Conservation (phyloP, 2,797 vertebrate genomes). For the Scolopax rusticola region DNA sequence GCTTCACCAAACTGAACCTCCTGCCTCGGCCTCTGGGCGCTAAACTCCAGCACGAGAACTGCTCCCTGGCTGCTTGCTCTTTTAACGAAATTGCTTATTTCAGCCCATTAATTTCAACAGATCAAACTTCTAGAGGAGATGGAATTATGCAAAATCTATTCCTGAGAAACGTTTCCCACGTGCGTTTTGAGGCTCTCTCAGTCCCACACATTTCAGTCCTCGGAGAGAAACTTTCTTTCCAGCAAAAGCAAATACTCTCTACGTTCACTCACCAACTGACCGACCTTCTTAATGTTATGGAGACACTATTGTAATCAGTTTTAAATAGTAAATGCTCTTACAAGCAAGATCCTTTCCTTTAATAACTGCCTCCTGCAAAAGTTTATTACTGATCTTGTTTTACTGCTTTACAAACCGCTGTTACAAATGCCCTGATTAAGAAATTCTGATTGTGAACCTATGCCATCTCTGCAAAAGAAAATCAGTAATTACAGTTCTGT, state of each 20-base stretch:
- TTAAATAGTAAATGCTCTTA: not conserved
- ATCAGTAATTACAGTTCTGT: not conserved
- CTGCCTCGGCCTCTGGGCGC: not conserved
- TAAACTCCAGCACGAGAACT: not conserved
- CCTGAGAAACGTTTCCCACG: not conserved
- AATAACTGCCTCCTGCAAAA: not conserved
- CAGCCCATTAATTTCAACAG: not conserved
- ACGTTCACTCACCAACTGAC: not conserved
- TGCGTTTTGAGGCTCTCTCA: not conserved
- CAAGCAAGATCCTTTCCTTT: not conserved
- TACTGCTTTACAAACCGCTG: not conserved
- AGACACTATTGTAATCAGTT: not conserved
- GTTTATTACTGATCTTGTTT: not conserved
- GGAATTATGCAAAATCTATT: rapidly evolving
- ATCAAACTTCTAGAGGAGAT: not conserved
- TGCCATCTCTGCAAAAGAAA: not conserved
- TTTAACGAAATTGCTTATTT: not conserved
- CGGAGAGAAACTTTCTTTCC: not conserved
- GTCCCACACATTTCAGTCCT: not conserved
- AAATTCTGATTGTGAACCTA: not conserved
- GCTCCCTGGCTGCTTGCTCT: not conserved
- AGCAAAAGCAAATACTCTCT: not conserved
- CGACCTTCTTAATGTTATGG: not conserved
- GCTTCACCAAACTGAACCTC: not conserved
- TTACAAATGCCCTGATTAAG: not conserved